A percentile compares a stretch with the other conserved stretches of the same genome.
These are phyloP conservation scores for Archips crataeganus DNA, from an alignment of 2,888 invertebrate species.

Conservation along the genomic window DNA sequence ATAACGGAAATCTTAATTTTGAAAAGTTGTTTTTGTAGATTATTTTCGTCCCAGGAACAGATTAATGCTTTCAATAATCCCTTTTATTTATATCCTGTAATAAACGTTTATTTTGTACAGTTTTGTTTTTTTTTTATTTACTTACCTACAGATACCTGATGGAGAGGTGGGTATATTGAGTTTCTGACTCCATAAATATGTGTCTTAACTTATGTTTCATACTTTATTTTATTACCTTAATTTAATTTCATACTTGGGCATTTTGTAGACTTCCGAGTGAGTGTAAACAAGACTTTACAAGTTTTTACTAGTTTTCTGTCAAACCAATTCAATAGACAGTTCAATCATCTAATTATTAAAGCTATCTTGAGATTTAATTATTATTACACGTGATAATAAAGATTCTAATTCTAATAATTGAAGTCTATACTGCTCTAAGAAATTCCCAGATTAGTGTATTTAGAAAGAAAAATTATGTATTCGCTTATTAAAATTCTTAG, in stretches of 20 bases:
- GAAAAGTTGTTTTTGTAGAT: conserved; percentile 29
- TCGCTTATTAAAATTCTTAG: conserved; percentile 20
- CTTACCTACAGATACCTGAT: neutral
- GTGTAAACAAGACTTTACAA: no score
- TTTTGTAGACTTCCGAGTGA: neutral
- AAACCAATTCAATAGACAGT: no score
- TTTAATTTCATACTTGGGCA: neutral
- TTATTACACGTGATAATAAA: neutral
- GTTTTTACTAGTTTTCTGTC: no score
- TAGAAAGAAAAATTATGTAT: conserved; percentile 18
- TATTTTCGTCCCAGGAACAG: conserved; percentile 45
- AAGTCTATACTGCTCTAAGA: neutral
- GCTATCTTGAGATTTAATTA: no score
- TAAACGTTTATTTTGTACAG: conserved; percentile 77
- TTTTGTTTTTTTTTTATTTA: conserved; percentile 59
- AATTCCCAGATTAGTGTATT: neutral
- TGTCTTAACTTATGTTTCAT: neutral
- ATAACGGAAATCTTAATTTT: conserved; percentile 44
- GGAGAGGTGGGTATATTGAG: neutral
- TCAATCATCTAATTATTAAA: no score
- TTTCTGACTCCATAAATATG: neutral
- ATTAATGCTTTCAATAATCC: conserved; percentile 66
- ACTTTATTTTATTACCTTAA: neutral
- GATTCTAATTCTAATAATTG: neutral
- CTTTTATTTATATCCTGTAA: conserved; percentile 72